Conservation (phyloP, 1,140 invertebrate species). For the Bombus pyrosoma region DNA sequence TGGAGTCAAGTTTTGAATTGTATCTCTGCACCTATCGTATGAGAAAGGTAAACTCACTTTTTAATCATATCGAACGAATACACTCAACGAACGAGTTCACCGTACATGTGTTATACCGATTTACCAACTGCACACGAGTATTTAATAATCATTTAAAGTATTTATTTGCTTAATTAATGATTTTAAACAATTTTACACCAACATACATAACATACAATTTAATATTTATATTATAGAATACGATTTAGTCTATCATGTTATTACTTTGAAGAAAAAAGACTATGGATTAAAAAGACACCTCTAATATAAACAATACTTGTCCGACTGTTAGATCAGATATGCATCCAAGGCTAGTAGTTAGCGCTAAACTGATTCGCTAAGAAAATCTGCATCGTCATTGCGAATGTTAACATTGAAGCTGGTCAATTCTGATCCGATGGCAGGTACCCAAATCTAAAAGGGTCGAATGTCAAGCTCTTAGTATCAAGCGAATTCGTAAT, state of each 20-base stretch:
- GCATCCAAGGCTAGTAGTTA: conserved; percentile 72
- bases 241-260: background rate
- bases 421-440: conserved; percentile 76
- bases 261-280: background rate
- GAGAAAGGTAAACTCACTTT: background rate
- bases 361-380: conserved; percentile 72
- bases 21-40: no score
- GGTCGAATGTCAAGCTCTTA: conserved; percentile 80
- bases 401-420: conserved; percentile 73
- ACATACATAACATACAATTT: background rate
- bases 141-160: background rate
- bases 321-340: conserved; percentile 52
- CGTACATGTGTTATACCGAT: background rate
- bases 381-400: conserved; percentile 59
- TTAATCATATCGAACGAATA: no score
- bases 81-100: background rate
- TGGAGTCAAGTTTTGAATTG: background rate
- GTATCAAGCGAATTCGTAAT: conserved; percentile 5
- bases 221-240: background rate
- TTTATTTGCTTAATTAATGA: background rate
- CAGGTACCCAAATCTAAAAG: conserved; percentile 79
- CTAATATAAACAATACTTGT: conserved; percentile 7
- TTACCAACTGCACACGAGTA: background rate
- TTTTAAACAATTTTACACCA: background rate
- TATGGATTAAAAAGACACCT: no score